phyloP scores from a whole-genome alignment of 2,113 vertebrate species.

The Gymnocephalus cernua region DNA sequence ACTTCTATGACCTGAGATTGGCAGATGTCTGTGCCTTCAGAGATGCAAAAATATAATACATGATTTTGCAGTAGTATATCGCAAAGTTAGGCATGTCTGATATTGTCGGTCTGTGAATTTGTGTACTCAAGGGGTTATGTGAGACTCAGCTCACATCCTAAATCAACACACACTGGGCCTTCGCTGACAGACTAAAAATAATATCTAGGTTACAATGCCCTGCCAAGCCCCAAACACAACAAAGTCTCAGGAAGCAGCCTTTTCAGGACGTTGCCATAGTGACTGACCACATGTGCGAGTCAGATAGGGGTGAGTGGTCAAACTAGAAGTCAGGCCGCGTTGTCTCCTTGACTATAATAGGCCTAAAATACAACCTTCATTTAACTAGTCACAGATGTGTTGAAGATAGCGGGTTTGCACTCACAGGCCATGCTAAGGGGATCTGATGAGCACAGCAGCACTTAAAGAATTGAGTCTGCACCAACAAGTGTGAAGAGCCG shows the following conservation, averaged over 20 bases:
- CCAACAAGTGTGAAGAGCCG: not conserved
- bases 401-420: slow-evolving; percentile 62
- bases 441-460: slow-evolving; percentile 46
- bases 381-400: slow-evolving; percentile 75
- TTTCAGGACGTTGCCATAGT: slow-evolving; percentile 70
- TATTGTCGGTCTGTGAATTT: slow-evolving; percentile 19
- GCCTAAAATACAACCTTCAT: slow-evolving; percentile 78
- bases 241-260: slow-evolving; percentile 76
- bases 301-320: slow-evolving; percentile 81
- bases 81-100: slow-evolving; percentile 6
- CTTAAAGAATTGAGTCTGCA: slow-evolving; percentile 11
- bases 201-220: slow-evolving; percentile 81
- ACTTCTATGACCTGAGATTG: slow-evolving; percentile 65
- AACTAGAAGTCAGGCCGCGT: slow-evolving; percentile 70
- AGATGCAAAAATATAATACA: slow-evolving; percentile 24
- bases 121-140: slow-evolving; percentile 30
- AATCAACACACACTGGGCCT: slow-evolving; percentile 70
- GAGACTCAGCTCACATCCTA: slow-evolving; percentile 69
- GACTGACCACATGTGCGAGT: slow-evolving; percentile 77
- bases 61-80: slow-evolving; percentile 24
- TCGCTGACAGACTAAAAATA: slow-evolving; percentile 81
- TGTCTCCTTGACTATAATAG: slow-evolving; percentile 78
- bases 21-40: slow-evolving; percentile 47
- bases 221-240: slow-evolving; percentile 78
- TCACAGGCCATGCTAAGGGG: slow-evolving; percentile 64